Percentiles rank a stretch among this genome's conserved stretches.
Evolutionary conservation across 2,113 vertebrate genomes (phyloP).

Genomic region (Grus americana): DNA sequence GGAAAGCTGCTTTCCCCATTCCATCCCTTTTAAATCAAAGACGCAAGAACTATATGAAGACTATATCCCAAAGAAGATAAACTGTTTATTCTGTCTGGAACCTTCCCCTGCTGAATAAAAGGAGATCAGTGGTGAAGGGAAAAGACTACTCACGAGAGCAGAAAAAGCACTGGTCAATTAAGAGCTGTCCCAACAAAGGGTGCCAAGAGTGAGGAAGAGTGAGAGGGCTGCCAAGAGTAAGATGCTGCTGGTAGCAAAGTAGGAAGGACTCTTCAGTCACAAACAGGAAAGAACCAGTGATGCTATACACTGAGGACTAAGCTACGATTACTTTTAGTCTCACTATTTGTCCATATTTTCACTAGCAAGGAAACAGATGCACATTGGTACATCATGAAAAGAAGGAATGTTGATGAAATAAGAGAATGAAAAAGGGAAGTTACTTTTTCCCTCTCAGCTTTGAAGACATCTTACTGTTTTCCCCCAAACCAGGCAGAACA

Average conservation of each 20-base stretch:
- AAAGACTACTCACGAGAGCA: rapidly evolving
- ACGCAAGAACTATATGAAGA: neutral
- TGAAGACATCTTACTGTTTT: neutral
- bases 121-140: neutral
- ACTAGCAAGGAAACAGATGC: neutral
- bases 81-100: neutral
- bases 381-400: rapidly evolving
- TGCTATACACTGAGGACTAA: neutral
- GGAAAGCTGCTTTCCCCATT: neutral
- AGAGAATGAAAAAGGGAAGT: neutral
- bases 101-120: neutral
- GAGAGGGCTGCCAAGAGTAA: neutral
- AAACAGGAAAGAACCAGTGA: neutral
- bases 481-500: neutral
- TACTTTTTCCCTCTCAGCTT: neutral
- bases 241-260: neutral
- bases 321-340: neutral
- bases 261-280: neutral
- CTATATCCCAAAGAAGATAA: neutral
- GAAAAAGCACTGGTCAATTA: neutral
- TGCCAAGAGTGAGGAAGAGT: neutral
- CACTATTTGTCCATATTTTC: neutral
- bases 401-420: neutral
- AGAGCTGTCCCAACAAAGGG: neutral
- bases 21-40: neutral